Conservation (phyloP, 2,113 vertebrate species). For the Struthidea cinerea region DNA sequence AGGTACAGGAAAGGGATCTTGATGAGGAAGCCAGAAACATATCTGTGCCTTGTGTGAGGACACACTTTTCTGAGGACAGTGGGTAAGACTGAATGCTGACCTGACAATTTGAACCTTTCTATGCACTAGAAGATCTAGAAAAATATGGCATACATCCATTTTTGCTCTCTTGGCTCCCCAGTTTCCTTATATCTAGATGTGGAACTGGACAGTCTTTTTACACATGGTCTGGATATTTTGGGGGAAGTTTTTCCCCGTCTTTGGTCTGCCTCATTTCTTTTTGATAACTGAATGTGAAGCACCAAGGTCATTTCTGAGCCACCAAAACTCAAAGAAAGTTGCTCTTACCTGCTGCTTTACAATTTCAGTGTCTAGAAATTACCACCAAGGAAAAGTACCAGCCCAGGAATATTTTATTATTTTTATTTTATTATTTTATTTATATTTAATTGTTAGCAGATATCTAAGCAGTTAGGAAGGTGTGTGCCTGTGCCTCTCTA, state of each 20-base stretch:
- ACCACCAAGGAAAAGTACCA: background rate
- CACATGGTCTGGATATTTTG: background rate
- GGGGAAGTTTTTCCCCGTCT: background rate
- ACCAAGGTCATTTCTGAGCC: background rate
- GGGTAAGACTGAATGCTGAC: background rate
- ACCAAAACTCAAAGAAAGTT: background rate
- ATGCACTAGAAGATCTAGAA: background rate
- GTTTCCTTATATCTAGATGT: background rate
- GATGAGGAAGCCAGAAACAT: background rate
- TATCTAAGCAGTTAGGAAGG: background rate
- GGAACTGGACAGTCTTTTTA: background rate
- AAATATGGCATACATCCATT: background rate
- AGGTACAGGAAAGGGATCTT: background rate
- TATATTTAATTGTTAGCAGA: no score
- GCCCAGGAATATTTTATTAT: background rate
- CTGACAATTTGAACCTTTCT: background rate
- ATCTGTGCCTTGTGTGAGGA: background rate
- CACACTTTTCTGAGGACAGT: background rate
- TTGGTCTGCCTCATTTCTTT: background rate
- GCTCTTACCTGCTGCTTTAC: background rate
- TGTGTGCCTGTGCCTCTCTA: background rate
- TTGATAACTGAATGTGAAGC: background rate
- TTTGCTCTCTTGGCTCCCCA: background rate
- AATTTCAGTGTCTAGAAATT: background rate
- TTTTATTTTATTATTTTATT: no score